phyloP scores from a whole-genome alignment of 2,888 invertebrate genomes.

The Arctia plantaginis region DNA sequence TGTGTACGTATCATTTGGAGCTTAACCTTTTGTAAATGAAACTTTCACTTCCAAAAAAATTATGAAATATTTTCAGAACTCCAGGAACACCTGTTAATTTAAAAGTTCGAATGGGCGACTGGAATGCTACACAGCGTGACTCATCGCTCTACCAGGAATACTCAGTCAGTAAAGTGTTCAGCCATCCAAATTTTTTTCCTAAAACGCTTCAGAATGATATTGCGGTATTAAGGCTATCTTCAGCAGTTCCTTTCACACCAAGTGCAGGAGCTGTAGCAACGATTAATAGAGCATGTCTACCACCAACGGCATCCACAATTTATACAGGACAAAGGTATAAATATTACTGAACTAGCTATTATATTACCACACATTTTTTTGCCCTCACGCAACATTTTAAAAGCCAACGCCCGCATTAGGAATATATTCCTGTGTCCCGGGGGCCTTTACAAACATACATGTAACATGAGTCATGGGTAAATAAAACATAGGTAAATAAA shows the following conservation, averaged over 20 bases:
- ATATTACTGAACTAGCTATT: neutral
- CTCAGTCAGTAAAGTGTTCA: conserved; percentile 84
- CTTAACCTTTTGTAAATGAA: neutral
- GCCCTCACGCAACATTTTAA: too few species aligned
- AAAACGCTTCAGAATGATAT: conserved; percentile 93
- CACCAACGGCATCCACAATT: conserved; percentile 69
- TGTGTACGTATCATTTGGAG: conserved; percentile 2
- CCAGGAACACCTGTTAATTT: conserved; percentile 83
- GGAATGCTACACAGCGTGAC: conserved; percentile 90
- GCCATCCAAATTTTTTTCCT: conserved; percentile 89
- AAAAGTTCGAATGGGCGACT: conserved; percentile 91
- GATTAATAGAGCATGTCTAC: conserved; percentile 88
- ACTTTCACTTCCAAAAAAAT: neutral
- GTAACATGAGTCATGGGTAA: too few species aligned
- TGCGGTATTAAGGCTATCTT: conserved; percentile 90
- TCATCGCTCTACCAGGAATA: conserved; percentile 89
- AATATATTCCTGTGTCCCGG: too few species aligned
- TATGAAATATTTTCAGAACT: conserved; percentile 59
- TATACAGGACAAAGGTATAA: conserved; percentile 83
- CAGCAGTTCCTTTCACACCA: conserved; percentile 83
- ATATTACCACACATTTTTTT: too few species aligned
- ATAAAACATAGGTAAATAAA: too few species aligned
- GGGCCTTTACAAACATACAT: too few species aligned
- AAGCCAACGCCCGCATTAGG: too few species aligned
- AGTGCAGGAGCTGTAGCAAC: conserved; percentile 80